Base-by-base conservation (phyloP, 1,140 invertebrate species). In the Mya arenaria region DNA sequence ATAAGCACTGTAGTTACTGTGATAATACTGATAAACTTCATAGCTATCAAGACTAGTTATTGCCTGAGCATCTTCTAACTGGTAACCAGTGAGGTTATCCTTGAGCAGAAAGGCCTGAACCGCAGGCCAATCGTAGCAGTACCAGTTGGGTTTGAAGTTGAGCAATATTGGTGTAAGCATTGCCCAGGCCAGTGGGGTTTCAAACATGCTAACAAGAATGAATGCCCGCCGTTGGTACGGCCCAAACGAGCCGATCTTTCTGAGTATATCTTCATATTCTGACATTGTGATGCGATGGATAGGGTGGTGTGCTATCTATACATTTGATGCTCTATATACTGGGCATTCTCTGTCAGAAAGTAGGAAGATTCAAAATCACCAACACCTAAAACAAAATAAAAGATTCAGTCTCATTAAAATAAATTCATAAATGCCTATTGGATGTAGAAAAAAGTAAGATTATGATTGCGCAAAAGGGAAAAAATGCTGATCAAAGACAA, bases 151-250 rank as follows among this genome's bases (percentile, higher is more conserved):
- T 32, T 69, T 85, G 39, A 78, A 83, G 52, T 85, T 82, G 0
- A 85, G 79, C 36, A 91, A 86, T 39, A 91, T 84, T 2, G 89
- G 90, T 4, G 89, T 74, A 19, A 91, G 82, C 89, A 91, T 90
- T 17, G 88, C 88, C 88, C 89, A 90, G 6, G 89, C 88, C 15
- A 88, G 77, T 4, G 90, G 87, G 1, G 86, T 86, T 65, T 91
- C 90, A 88, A 90, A 88, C 58, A 89, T 65, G 48, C 88, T 90
- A 4, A 90, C 87, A 1, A 91, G 81, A 8, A 91, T 56, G 74
- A 91, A 91, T n/a, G 89, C 74, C 39, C 85, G 44, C 8, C 86
- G 60, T 73, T 91, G 90, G 65, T 86, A 89, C n/a, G 88, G 88
- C 13, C 90, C 90, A 86, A 91, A 90, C 23, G 83, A 82, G 4